Conservation (phyloP, 2,888 invertebrate genomes). For the Agrochola circellaris region DNA sequence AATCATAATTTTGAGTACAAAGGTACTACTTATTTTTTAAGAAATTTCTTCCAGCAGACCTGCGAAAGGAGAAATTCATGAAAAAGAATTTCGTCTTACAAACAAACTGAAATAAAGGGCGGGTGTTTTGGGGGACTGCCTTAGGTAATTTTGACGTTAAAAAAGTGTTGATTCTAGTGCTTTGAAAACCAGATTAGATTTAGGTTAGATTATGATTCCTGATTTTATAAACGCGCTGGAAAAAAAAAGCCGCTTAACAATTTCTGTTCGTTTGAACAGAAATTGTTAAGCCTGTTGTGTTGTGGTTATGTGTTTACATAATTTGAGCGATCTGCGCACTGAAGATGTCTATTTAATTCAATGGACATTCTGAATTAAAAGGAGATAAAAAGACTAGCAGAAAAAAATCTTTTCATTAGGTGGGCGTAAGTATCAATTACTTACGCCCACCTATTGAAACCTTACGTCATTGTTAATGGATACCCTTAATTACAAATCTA, state of each 20-base stretch:
- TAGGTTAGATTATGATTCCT: no score
- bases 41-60: no score
- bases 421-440: neutral
- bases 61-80: no score
- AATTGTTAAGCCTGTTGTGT: no score
- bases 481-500: neutral
- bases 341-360: neutral
- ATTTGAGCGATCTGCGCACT: neutral
- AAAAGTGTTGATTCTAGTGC: neutral
- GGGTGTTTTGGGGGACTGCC: neutral
- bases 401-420: neutral
- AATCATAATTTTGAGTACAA: no score
- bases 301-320: no score
- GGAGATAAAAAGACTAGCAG: neutral
- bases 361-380: neutral
- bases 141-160: neutral
- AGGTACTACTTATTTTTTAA: no score
- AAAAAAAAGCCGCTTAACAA: neutral
- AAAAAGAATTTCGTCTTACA: no score
- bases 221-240: neutral
- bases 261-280: no score
- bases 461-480: slow-evolving; percentile 5
- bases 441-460: neutral
- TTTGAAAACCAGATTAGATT: neutral
- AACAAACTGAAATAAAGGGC: no score